phyloP scores from a whole-genome alignment of 2,888 invertebrate species.

The Leptinotarsa peninsularis region DNA sequence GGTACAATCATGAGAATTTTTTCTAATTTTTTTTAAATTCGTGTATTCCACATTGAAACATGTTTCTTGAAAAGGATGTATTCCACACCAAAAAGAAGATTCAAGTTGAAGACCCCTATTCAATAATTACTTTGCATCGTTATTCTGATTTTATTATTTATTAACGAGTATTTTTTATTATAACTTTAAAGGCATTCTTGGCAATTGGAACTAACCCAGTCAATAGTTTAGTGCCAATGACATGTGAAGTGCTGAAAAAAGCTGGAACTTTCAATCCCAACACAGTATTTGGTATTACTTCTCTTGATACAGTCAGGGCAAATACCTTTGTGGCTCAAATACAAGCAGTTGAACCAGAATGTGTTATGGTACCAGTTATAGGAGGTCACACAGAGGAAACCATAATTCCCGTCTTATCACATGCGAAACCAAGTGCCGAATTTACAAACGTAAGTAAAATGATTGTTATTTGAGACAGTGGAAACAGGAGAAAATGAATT shows the following conservation, averaged over 20 bases:
- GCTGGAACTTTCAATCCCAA: constrained; percentile 73
- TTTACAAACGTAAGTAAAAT: constrained; percentile 57
- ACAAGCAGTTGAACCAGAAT: constrained; percentile 73
- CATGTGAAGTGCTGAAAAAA: constrained; percentile 75
- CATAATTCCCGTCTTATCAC: constrained; percentile 82
- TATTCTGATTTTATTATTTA: no score
- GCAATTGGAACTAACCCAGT: constrained; percentile 69
- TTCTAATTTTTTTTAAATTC: no score
- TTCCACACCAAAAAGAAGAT: no score
- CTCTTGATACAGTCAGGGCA: constrained; percentile 78
- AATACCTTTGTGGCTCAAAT: constrained; percentile 80
- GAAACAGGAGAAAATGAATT: background rate
- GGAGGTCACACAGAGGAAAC: constrained; percentile 83
- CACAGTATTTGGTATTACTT: constrained; percentile 79
- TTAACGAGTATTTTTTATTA: background rate
- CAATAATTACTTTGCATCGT: no score
- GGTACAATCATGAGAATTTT: no score
- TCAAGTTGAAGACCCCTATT: no score
- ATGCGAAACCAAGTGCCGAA: constrained; percentile 69
- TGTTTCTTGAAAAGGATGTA: no score
- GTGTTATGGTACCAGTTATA: constrained; percentile 79
- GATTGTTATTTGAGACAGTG: background rate
- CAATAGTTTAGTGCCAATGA: constrained; percentile 79
- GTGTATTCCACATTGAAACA: no score
- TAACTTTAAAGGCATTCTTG: constrained; percentile 63